Evolutionary conservation across 2,113 vertebrate species (phyloP).

Genomic region (Elachura formosa): DNA sequence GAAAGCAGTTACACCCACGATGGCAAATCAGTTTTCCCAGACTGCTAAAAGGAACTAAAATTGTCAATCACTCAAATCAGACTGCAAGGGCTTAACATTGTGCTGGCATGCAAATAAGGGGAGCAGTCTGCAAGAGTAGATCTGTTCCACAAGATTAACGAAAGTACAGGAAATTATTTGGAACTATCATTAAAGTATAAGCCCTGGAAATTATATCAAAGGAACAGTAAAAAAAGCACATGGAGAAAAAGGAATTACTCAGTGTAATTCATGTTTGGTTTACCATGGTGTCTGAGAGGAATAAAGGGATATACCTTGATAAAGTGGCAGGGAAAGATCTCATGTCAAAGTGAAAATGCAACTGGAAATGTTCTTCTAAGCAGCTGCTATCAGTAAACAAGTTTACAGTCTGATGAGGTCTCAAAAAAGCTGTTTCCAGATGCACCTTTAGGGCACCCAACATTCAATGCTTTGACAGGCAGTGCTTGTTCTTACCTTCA

Average conservation of each 20-base stretch:
- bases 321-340: background rate
- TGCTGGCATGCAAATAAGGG: constrained; percentile 32
- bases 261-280: background rate
- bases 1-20: constrained; percentile 38
- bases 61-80: constrained; percentile 40
- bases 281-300: background rate
- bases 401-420: background rate
- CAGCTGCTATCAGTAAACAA: background rate
- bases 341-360: background rate
- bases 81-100: constrained; percentile 24
- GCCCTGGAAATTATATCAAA: background rate
- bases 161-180: background rate
- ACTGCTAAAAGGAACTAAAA: constrained; percentile 35
- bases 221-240: background rate
- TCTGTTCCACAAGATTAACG: background rate
- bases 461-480: background rate
- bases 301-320: background rate
- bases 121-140: constrained; percentile 12
- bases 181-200: constrained; percentile 20
- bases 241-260: background rate
- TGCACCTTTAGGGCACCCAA: background rate
- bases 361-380: background rate
- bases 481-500: background rate
- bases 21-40: constrained; percentile 45
- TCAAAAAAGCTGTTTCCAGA: background rate